Evolutionary conservation across 2,113 vertebrate species (phyloP).

Genomic region (Indri indri): DNA sequence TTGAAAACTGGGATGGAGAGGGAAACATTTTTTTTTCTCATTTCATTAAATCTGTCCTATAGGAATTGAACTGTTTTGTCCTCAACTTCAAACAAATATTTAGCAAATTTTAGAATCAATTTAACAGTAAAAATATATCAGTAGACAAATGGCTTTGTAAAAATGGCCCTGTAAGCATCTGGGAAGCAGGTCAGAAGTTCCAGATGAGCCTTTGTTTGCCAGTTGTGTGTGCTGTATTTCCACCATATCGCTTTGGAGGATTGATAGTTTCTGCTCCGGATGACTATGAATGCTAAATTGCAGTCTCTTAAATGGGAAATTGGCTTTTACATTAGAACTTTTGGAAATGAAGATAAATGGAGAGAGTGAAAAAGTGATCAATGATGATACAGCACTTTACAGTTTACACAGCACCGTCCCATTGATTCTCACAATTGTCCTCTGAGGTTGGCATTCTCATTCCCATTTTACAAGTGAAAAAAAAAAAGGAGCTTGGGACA

Average conservation of each 20-base stretch:
- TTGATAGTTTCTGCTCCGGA: conserved; percentile 47
- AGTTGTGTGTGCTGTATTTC: conserved; percentile 53
- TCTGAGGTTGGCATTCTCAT: neutral
- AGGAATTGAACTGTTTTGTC: conserved; percentile 70
- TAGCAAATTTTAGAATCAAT: conserved; percentile 75
- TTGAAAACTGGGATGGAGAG: conserved; percentile 37
- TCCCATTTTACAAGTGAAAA: neutral
- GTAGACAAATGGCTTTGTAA: conserved; percentile 67
- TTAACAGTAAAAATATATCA: conserved; percentile 74
- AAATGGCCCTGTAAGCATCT: conserved; percentile 72
- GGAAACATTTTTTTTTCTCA: conserved; percentile 38
- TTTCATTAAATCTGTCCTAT: conserved; percentile 75
- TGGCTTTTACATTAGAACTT: conserved; percentile 38
- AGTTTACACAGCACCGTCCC: neutral
- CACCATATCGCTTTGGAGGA: conserved; percentile 47
- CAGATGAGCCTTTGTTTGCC: conserved; percentile 41
- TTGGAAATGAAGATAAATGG: conserved; percentile 50
- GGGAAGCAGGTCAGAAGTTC: conserved; percentile 64
- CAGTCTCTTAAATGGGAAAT: conserved; percentile 17
- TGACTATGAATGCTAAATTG: conserved; percentile 40
- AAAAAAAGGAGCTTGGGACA: neutral
- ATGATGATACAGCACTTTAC: neutral
- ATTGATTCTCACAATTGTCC: neutral
- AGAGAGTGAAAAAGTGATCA: neutral
- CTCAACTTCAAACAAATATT: conserved; percentile 74